Evolutionary conservation across 2,797 vertebrate species (phyloP).

Genomic region (Triplophysa bombifrons): DNA sequence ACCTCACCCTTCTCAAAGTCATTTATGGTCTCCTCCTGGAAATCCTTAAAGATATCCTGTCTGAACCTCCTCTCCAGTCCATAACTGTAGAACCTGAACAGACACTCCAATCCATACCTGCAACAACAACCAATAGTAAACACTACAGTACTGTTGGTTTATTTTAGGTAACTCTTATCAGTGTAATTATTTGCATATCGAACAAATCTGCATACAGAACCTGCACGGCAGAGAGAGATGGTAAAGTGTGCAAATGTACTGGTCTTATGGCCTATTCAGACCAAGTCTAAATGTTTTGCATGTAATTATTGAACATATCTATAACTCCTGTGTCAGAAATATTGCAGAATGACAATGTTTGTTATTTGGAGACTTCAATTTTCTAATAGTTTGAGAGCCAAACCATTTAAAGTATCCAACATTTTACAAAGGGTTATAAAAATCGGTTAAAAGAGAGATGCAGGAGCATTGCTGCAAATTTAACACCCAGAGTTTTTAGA

Average conservation of each 20-base stretch:
- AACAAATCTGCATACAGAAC: background rate
- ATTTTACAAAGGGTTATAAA: too few species aligned
- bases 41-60: slow-evolving; percentile 90
- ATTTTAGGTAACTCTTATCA: background rate
- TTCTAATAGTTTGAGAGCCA: too few species aligned
- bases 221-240: background rate
- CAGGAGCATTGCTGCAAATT: background rate
- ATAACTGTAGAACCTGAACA: slow-evolving; percentile 97
- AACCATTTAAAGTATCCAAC: too few species aligned
- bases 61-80: slow-evolving; percentile 95
- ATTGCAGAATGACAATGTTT: too few species aligned
- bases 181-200: slow-evolving; percentile 10
- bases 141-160: background rate
- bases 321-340: too few species aligned
- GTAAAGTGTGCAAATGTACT: background rate
- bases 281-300: background rate
- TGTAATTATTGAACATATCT: background rate
- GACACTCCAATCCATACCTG: slow-evolving; percentile 95
- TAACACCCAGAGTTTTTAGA: background rate
- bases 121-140: slow-evolving; percentile 2
- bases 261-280: background rate
- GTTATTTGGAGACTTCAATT: too few species aligned
- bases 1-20: slow-evolving; percentile 92
- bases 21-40: slow-evolving; percentile 91
- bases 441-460: background rate